Percentiles rank a stretch among this genome's conserved stretches.
These are phyloP conservation scores for Folsomia manolachei DNA, from an alignment of 2,888 invertebrate species.

Conservation along the genomic window DNA sequence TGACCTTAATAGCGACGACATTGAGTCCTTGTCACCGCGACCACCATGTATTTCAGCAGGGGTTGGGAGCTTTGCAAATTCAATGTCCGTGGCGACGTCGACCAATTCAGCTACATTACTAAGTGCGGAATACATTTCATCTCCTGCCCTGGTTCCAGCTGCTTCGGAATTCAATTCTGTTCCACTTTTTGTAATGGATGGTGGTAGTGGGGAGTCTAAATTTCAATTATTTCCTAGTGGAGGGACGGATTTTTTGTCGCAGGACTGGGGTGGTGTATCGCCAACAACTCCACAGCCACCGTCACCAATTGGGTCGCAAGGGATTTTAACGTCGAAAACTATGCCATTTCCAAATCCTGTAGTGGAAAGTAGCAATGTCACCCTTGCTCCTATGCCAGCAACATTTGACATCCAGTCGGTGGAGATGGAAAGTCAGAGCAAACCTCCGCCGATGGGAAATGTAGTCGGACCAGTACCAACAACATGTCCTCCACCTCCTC, in stretches of 20 bases:
- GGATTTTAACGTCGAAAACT: no score
- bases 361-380: no score
- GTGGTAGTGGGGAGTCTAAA: background rate
- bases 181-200: background rate
- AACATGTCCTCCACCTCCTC: background rate
- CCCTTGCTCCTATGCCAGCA: no score
- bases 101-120: background rate
- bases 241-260: background rate
- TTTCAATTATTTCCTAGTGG: background rate
- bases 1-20: constrained; percentile 32
- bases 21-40: constrained; percentile 19
- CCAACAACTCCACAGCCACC: background rate
- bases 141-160: background rate
- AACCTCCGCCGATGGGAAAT: constrained; percentile 15
- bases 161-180: background rate
- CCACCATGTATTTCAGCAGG: no score
- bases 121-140: background rate
- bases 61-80: no score
- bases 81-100: background rate
- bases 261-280: background rate
- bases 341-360: no score
- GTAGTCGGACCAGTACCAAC: background rate
- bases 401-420: no score
- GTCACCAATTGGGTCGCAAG: no score
- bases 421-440: no score